Evolutionary conservation across 2,888 invertebrate genomes (phyloP).

Genomic region (Nudaria mundana): DNA sequence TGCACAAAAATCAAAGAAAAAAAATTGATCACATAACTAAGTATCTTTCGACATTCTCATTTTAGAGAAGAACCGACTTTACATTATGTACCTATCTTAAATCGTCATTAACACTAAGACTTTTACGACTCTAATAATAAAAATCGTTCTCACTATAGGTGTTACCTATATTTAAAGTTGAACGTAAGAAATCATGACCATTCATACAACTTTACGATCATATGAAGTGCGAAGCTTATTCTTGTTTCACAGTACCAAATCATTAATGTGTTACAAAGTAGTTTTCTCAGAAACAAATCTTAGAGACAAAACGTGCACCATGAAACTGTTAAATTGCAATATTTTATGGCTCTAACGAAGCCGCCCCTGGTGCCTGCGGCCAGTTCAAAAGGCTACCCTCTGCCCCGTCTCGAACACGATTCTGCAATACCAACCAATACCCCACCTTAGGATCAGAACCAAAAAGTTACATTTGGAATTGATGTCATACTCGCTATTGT

Average conservation of each 20-base stretch:
- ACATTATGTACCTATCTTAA: no score
- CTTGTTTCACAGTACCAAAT: constrained; percentile 28
- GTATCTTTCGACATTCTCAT: no score
- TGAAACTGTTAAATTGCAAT: constrained; percentile 55
- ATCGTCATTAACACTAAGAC: constrained; percentile 13
- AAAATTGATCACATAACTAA: no score
- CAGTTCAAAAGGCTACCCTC: constrained; percentile 66
- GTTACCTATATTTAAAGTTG: constrained; percentile 1
- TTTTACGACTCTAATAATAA: constrained; percentile 13
- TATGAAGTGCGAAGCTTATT: constrained; percentile 31
- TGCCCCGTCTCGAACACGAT: constrained; percentile 42
- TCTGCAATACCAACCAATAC: constrained; percentile 20
- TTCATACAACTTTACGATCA: constrained; percentile 24
- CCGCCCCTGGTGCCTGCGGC: constrained; percentile 57
- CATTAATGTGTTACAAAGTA: constrained; percentile 39
- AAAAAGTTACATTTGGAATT: constrained; percentile 13
- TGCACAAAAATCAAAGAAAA: no score
- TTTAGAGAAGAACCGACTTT: no score
- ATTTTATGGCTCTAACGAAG: constrained; percentile 48
- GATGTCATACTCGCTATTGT: constrained; percentile 28
- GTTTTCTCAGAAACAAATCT: constrained; percentile 44
- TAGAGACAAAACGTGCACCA: constrained; percentile 52
- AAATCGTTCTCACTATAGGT: no score
- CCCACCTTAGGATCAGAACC: constrained; percentile 18
- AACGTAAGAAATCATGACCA: constrained; percentile 26